These are phyloP conservation scores for Sus cebifrons DNA, from an alignment of 2,797 vertebrate species.

Conservation along the genomic window DNA sequence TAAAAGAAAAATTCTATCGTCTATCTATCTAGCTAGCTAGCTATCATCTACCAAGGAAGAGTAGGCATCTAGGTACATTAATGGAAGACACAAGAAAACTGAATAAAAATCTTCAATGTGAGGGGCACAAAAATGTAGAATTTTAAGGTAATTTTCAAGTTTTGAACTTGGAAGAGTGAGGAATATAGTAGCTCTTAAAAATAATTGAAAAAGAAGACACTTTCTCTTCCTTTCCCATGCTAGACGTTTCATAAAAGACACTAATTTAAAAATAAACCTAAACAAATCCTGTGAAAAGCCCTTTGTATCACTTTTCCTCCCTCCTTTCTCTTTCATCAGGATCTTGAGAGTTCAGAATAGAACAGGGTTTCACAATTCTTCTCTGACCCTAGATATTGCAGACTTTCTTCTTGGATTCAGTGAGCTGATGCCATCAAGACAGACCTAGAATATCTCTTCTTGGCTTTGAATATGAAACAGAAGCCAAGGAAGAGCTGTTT, in stretches of 20 bases:
- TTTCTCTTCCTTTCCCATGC: not conserved
- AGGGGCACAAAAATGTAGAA: not conserved
- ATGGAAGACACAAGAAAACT: slow-evolving; percentile 16
- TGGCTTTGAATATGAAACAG: not conserved
- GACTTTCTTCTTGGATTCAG: not conserved
- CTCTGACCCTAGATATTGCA: not conserved
- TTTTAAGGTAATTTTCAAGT: not conserved
- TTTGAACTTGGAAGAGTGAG: not conserved
- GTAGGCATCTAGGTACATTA: not conserved
- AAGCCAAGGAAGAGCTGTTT: slow-evolving; percentile 11
- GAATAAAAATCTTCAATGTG: not conserved
- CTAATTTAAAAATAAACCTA: not conserved
- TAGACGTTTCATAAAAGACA: not conserved
- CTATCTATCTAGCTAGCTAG: not conserved
- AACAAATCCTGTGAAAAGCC: not conserved
- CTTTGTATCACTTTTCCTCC: not conserved
- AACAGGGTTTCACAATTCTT: not conserved
- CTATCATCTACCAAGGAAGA: not conserved
- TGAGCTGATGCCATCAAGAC: not conserved
- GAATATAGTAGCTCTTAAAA: not conserved
- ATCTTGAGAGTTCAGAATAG: not conserved
- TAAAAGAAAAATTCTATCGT: not conserved
- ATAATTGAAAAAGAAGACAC: not conserved
- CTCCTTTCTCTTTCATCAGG: not conserved
- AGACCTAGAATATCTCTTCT: not conserved